Evolutionary conservation across 1,140 invertebrate genomes (phyloP), one percentile per base, ranked within the genome.

Genomic region (Gerris buenoi): DNA sequence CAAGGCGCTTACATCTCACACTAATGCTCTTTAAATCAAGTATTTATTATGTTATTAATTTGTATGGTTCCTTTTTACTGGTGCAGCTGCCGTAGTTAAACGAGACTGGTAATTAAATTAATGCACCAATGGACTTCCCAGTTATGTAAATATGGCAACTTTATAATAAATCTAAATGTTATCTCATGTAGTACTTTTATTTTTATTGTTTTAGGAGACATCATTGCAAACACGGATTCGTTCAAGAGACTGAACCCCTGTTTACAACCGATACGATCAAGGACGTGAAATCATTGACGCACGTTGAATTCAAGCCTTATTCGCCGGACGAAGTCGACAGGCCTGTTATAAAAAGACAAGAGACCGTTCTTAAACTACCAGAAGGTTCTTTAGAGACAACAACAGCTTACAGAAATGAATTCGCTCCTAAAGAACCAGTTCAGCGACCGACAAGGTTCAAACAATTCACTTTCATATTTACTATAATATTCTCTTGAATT

Each of bases 321-420:
- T 64, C 65, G 1, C 69, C 71, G 0, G 70, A 71, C 18, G 69
- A 75, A 18, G 67, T 75, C 13, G 69, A 75, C 25, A 70, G 75
- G 1, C 75, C 75, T 22, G 66, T 63, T 27, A 66, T 74, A 1
- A 69, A 72, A 27, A 65, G 74, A 57, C 73, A 73, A 3, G 71
- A 75, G 58, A 75, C 74, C 0, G 68, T 74, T 23, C 68, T 77
- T 10, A 69, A 72, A 23, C 33, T 75, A 5, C 70, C 71, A 2
- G 75, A 80, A 68, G 79, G 83, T 69, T 79, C 77, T n/a, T 76
- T 85, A 66, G 74, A 77, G 10, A 65, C 73, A 0, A 80, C 81
- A 22, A 83, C 83, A 66, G 85, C 84, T 15, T 87, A 87, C 73
- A 79, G 79, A 61, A 77, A 84, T 68, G 84, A 86, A 71, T 87